phyloP scores from a whole-genome alignment of 2,797 vertebrate species.

The Gallirallus australis region DNA sequence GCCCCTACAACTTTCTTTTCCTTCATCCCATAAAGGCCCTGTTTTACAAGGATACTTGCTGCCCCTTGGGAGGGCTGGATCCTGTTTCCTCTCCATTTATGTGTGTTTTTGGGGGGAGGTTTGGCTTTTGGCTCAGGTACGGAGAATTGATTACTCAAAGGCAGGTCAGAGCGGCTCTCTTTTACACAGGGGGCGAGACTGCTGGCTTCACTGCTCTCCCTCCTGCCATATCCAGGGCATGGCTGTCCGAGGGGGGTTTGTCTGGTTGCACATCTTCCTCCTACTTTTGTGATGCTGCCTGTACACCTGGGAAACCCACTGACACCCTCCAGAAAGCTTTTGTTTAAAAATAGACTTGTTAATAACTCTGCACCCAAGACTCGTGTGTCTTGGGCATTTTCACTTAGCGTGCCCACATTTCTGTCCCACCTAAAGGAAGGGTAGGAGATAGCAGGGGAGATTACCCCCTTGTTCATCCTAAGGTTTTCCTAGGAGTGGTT shows the following conservation, averaged over 20 bases:
- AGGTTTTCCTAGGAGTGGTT: not conserved
- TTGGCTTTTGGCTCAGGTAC: not conserved
- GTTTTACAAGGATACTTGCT: slow-evolving; percentile 58
- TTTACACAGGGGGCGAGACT: not conserved
- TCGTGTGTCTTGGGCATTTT: not conserved
- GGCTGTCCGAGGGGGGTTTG: not conserved
- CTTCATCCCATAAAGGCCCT: not conserved
- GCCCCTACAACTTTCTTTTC: not conserved
- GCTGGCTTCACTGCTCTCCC: not conserved
- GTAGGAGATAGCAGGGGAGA: not conserved
- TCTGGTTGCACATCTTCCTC: not conserved
- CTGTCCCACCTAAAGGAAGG: not conserved
- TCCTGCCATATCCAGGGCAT: not conserved
- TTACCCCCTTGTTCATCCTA: not conserved
- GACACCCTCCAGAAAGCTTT: not conserved
- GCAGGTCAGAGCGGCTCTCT: not conserved
- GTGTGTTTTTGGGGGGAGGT: rapidly evolving
- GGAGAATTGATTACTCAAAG: not conserved
- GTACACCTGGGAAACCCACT: not conserved
- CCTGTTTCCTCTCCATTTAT: slow-evolving; percentile 33
- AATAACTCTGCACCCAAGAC: not conserved
- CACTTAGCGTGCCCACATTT: not conserved
- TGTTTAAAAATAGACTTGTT: not conserved
- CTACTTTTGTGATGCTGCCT: rapidly evolving
- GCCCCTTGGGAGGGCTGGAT: slow-evolving; percentile 5